Evolutionary conservation across 2,113 vertebrate species (phyloP), one percentile per base, ranked within the genome.

Genomic region (Trochalopteron elliotii): DNA sequence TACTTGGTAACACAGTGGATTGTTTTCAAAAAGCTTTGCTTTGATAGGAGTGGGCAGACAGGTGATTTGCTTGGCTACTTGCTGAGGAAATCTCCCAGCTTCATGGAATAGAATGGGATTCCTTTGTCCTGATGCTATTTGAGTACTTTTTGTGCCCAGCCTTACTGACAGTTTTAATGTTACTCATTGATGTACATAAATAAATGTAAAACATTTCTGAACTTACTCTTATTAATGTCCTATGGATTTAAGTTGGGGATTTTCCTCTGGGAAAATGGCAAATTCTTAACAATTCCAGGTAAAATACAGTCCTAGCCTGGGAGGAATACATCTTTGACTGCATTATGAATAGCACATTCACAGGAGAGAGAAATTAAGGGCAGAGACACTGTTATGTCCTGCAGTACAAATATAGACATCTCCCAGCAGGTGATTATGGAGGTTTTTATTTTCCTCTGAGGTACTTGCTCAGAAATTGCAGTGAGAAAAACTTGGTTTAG

Each of bases 241-340:
- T 30, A 2, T 0, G 5, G 22, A 35, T 61, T 71, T 69, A 47
- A 63, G 2, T 28, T 0, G 1, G 11, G 5, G 3, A 7, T 10
- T 77, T 87, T 70, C 15, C 42, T 39, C 16, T 1, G 3, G 27
- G 21, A 76, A 81, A 71, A 83, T 6, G 10, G 22, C 15, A 39
- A 60, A 40, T 64, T 76, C 31, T 50, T 64, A 56, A 24, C 6
- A 22, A n/a, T 70, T 65, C 12, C 3, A 19, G 37, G 10, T 11
- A 49, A 65, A 72, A 16, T 15, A 15, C 1, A 85, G 31, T 15
- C 35, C 27, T 35, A 28, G 15, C 14, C 40, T 27, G 21, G 21
- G 18, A 65, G 23, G 12, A 50, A 52, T 45, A 10, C 3, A 25
- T 30, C 4, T 69, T 22, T 11, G 7, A 68, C 7, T 39, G 7